Base-by-base conservation (phyloP, 1,140 invertebrate genomes). In the Alviniconcha marisindica region DNA sequence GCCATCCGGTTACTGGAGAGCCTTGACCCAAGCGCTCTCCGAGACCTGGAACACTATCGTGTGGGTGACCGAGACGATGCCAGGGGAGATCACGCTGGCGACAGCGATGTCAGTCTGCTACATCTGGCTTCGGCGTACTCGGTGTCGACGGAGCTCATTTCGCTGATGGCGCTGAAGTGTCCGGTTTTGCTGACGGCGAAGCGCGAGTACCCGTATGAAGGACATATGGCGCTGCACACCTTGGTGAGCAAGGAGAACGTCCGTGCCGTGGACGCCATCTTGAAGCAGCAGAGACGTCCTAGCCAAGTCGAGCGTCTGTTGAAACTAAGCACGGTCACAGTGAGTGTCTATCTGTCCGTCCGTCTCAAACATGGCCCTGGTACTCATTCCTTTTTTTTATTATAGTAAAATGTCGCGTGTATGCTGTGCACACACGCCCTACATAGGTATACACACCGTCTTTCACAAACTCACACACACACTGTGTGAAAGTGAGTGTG, bases 231-330 rank as follows among this genome's bases (percentile, higher is more conserved):
- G n/a, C 14, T 77, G 18, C 74, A 77, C 74, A 77, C 74, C 42
- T n/a, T 77, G 42, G 48, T 77, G 42, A 77, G 42, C 74, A 44
- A 77, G 42, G 42, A 77, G 74, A 77, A 77, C 38, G 21, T n/a
- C 12, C 15, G 24, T 28, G 40, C 42, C 14, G 74, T 77, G 24
- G 31, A 48, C 14, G 24, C 38, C 38, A 28, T 77, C 24, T 21
- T 77, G 28, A n/a, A 7, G 2, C 63, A 66, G 63, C 2, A 33
- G 3, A n/a, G n/a, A n/a, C n/a, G n/a, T n/a, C n/a, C n/a, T n/a
- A 18, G 28, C 5, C 5, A 7, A 2, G 28, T 0, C 24, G 28
- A 66, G 28, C 5, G 63, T 7, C 7, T 66, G 63, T 66, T 66
- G 63, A 66, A 5, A 21, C 31, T 33, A 33, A 66, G 63, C 24